Base-by-base conservation (phyloP, 2,888 invertebrate genomes). In the Brachyopa scutellaris region DNA sequence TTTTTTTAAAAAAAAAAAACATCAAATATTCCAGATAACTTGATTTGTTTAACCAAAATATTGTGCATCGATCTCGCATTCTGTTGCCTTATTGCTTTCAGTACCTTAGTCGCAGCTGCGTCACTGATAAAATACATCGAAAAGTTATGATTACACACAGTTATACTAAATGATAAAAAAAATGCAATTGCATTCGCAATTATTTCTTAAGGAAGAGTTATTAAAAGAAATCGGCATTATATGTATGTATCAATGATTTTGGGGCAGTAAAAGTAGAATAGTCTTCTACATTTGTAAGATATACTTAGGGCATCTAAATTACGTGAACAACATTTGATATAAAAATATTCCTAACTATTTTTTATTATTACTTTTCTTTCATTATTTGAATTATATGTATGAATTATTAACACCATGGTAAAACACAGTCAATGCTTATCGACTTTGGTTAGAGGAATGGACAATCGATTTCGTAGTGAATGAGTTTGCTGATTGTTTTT, bases 401-500 rank as follows among this genome's bases (percentile, higher is more conserved):
- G 8, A 40, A 5, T n/a, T 31, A 31, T 45, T 4, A 6, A 53
- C 8, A 17, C 2, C 11, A 36, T n/a, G 4, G 9, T 13, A 26
- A 19, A n/a, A 61, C n/a, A 45, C 15, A 11, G 51, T 89, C 87
- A 89, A 88, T 89, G 89, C 82, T 87, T 87, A 72, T 89, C 89
- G 61, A 86, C 86, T 88, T 92, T 92, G 82, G 88, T 90, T 59
- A 91, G 84, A 15, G 91, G 90, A 84, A 91, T 85, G 33, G 92
- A 91, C 19, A 92, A 87, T 62, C 92, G 89, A 78, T 92, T 92
- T 64, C 92, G 89, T 66, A 89, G 79, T 21, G 87, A 86, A 76
- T 88, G 88, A 33, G 66, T 84, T 80, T 80, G 83, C 38, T 69
- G 84, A 87, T 87, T 33, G 87, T 84, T 66, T 78, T 53, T 74